A percentile compares a stretch with the other conserved stretches of the same genome.
phyloP scores from a whole-genome alignment of 2,113 vertebrate genomes.

The Puffinus mauretanicus region DNA sequence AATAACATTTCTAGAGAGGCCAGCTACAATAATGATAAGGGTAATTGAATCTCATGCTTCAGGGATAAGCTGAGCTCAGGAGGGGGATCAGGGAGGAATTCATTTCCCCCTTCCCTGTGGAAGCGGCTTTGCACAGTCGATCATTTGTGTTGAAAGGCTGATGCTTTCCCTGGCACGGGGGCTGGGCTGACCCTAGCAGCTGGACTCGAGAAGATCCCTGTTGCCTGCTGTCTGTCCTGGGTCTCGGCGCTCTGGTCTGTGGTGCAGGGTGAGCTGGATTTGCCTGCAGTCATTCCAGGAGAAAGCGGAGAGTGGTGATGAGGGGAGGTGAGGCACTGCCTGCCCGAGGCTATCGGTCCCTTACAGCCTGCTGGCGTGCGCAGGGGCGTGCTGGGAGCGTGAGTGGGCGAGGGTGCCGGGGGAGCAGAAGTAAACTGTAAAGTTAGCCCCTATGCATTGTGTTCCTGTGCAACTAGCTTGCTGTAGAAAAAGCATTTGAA shows the following conservation, averaged over 20 bases:
- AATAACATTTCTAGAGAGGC: conserved; percentile 52
- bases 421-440: background rate
- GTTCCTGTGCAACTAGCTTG: background rate
- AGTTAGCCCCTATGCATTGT: fast-evolving
- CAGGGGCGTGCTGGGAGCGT: background rate
- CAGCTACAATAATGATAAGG: conserved; percentile 54
- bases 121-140: background rate
- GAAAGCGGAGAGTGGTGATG: background rate
- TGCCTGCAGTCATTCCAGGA: background rate
- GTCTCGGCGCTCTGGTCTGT: background rate
- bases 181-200: background rate
- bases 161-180: background rate
- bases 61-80: conserved; percentile 47
- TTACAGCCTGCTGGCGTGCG: fast-evolving
- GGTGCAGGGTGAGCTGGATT: background rate
- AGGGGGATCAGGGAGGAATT: conserved; percentile 19
- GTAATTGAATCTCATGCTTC: conserved; percentile 65
- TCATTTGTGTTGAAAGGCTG: background rate
- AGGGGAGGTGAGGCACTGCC: background rate
- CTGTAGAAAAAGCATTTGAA: background rate
- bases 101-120: background rate
- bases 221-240: background rate
- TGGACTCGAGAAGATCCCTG: background rate
- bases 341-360: fast-evolving
- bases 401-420: background rate